Percentiles rank a stretch among this genome's conserved stretches.
These are phyloP conservation scores for Harmothoe impar DNA, from an alignment of 2,888 invertebrate species.

Conservation along the genomic window DNA sequence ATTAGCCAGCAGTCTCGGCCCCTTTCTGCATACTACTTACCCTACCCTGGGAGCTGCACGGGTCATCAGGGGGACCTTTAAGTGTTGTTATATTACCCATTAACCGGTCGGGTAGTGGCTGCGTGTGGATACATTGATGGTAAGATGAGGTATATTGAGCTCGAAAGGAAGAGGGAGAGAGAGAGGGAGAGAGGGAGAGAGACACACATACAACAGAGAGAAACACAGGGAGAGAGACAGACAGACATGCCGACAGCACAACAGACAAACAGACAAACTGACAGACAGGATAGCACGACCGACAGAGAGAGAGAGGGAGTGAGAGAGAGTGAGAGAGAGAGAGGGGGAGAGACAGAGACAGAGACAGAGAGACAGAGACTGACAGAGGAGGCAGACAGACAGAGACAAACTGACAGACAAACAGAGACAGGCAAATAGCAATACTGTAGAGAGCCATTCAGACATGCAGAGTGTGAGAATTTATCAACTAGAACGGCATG, in stretches of 20 bases:
- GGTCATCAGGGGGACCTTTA: background rate
- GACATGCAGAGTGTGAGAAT: background rate
- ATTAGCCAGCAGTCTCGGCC: background rate
- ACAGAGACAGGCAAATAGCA: background rate
- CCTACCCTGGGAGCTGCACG: background rate
- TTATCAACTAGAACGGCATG: too few species aligned
- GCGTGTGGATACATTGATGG: too few species aligned
- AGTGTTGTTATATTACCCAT: slow-evolving; percentile 10
- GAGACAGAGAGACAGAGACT: background rate
- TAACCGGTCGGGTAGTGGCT: background rate
- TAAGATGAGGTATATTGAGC: too few species aligned
- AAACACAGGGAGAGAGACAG: background rate
- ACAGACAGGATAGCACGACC: too few species aligned
- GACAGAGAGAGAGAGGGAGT: background rate
- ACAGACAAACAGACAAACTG: background rate
- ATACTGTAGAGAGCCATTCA: background rate
- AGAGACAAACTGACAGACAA: background rate
- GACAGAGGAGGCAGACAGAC: background rate
- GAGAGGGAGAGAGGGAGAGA: too few species aligned
- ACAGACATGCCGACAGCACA: too few species aligned
- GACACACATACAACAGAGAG: background rate
- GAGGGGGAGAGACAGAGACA: background rate
- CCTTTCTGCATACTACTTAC: slow-evolving; percentile 20
- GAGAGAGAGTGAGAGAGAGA: background rate
- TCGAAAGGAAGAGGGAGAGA: too few species aligned